Percentiles rank a stretch among this genome's conserved stretches.
Evolutionary conservation across 2,113 vertebrate genomes (phyloP).

Genomic region (Cricetomys ansorgei): DNA sequence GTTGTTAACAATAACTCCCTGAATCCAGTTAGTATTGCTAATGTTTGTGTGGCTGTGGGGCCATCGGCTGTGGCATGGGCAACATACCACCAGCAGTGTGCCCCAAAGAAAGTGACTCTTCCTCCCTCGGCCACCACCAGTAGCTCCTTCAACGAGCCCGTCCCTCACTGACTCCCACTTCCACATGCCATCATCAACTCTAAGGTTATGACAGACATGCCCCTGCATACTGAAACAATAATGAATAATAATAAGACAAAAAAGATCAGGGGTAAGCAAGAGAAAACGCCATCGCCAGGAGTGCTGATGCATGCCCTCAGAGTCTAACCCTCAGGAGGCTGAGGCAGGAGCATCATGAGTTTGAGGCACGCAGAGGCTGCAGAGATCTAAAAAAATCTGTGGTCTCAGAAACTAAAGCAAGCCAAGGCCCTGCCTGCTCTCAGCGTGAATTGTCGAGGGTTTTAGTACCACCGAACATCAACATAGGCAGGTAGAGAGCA

Average conservation of each 20-base stretch:
- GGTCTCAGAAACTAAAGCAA: background rate
- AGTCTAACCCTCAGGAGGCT: background rate
- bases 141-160: background rate
- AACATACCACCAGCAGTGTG: background rate
- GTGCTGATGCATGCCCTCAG: background rate
- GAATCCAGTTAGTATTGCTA: background rate
- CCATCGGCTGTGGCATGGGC: background rate
- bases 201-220: background rate
- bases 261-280: background rate
- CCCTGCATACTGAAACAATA: background rate
- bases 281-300: background rate
- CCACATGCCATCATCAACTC: background rate
- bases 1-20: background rate
- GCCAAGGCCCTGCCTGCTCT: background rate
- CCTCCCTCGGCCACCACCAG: background rate
- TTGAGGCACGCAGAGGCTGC: background rate
- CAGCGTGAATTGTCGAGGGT: background rate
- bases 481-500: background rate
- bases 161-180: background rate
- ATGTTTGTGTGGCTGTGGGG: background rate
- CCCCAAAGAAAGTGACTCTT: background rate
- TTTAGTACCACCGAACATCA: conserved; percentile 3
- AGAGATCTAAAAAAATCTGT: background rate
- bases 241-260: background rate
- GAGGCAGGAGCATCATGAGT: background rate